Percentiles rank a stretch among this genome's conserved stretches.
These are phyloP conservation scores for Egretta garzetta DNA, from an alignment of 2,113 vertebrate species.

Conservation along the genomic window DNA sequence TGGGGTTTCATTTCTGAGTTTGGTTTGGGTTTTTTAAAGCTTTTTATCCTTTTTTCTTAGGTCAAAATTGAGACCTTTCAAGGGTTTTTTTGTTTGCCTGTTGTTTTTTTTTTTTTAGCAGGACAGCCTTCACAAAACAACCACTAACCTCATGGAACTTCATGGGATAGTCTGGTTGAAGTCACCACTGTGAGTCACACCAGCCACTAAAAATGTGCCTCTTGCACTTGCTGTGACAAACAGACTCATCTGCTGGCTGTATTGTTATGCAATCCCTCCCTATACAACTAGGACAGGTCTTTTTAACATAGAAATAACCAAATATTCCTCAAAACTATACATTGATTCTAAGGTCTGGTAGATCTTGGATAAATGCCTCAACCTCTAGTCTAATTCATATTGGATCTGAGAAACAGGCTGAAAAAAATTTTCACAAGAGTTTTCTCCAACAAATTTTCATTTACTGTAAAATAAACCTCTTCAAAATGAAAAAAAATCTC, in stretches of 20 bases:
- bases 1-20: not conserved
- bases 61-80: not conserved
- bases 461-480: not conserved
- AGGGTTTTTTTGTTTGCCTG: no score
- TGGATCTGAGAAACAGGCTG: not conserved
- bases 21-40: not conserved
- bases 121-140: not conserved
- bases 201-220: not conserved
- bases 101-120: not conserved
- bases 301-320: not conserved
- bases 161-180: not conserved
- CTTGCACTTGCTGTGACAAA: not conserved
- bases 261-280: not conserved
- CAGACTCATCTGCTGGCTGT: not conserved
- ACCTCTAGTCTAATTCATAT: not conserved
- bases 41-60: not conserved
- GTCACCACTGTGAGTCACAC: not conserved
- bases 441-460: not conserved
- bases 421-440: not conserved
- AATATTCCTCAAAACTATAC: not conserved
- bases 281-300: rapidly evolving
- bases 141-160: not conserved
- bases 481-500: not conserved
- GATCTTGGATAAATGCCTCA: not conserved
- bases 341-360: not conserved